Conservation (phyloP, 35 echinoderm and acorn worm genomes). For the Anneissia japonica region DNA sequence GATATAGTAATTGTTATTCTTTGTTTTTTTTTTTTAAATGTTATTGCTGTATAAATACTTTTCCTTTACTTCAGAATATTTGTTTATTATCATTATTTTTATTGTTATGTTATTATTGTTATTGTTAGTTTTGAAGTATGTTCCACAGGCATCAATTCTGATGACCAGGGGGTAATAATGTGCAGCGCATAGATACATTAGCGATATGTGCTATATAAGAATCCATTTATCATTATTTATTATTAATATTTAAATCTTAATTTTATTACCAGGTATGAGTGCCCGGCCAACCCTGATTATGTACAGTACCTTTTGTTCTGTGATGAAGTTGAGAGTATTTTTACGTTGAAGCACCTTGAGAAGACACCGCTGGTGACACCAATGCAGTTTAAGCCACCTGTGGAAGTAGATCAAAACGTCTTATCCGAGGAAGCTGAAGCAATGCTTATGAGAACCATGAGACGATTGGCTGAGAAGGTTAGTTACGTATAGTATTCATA, state of each 20-base stretch:
- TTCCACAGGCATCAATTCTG: too few species aligned
- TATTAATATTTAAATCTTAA: background rate
- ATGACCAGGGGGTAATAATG: too few species aligned
- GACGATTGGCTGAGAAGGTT: slow-evolving; percentile 75
- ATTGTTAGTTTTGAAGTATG: too few species aligned
- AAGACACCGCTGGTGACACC: slow-evolving; percentile 80
- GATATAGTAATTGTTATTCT: too few species aligned
- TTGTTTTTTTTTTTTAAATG: too few species aligned
- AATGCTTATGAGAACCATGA: slow-evolving; percentile 49
- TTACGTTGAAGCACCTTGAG: slow-evolving; percentile 93
- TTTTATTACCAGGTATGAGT: slow-evolving; percentile 53
- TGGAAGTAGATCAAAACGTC: slow-evolving; percentile 81
- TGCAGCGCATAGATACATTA: too few species aligned
- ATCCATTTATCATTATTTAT: too few species aligned
- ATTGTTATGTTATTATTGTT: too few species aligned
- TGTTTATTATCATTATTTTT: too few species aligned
- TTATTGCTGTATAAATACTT: too few species aligned
- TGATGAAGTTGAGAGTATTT: slow-evolving; percentile 90
- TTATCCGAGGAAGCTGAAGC: slow-evolving; percentile 41
- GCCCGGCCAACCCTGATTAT: slow-evolving; percentile 55
- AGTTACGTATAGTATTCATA: too few species aligned
- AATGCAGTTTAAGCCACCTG: slow-evolving; percentile 64
- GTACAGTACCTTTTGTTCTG: slow-evolving; percentile 68
- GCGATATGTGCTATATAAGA: background rate
- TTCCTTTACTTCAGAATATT: too few species aligned